Conservation (phyloP, 1,140 invertebrate genomes). For the Drosophila novamexicana region DNA sequence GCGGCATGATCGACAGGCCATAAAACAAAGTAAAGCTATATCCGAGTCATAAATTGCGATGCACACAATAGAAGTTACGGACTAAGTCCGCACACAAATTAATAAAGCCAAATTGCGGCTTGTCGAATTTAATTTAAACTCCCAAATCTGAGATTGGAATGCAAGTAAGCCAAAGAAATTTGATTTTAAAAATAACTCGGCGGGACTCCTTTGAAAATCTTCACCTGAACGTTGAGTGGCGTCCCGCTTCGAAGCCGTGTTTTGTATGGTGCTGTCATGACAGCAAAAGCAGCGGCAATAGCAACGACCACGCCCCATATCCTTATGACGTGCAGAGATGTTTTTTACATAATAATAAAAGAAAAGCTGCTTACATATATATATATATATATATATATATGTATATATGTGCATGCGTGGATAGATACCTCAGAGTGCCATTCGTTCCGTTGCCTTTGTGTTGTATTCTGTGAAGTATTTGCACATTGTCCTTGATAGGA, state of each 20-base stretch:
- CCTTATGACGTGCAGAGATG: slow-evolving; percentile 53
- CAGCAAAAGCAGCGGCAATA: slow-evolving; percentile 29
- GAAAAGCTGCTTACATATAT: slow-evolving; percentile 76
- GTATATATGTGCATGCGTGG: background rate
- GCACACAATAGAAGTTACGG: background rate
- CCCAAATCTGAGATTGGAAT: slow-evolving; percentile 11
- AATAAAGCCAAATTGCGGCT: slow-evolving; percentile 52
- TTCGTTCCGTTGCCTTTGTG: slow-evolving; percentile 17
- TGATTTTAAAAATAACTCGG: slow-evolving; percentile 60
- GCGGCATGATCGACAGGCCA: slow-evolving; percentile 21
- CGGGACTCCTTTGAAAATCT: slow-evolving; percentile 70
- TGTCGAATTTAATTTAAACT: slow-evolving; percentile 58
- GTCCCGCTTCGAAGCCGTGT: slow-evolving; percentile 14
- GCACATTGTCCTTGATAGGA: slow-evolving; percentile 28
- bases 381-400: background rate
- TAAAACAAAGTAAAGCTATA: slow-evolving; percentile 10
- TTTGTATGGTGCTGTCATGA: slow-evolving; percentile 58
- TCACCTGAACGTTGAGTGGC: slow-evolving; percentile 29
- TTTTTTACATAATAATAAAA: slow-evolving; percentile 68
- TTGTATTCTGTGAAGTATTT: slow-evolving; percentile 40
- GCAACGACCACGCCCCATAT: slow-evolving; percentile 14
- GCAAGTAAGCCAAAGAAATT: slow-evolving; percentile 50
- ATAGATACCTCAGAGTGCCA: slow-evolving; percentile 20
- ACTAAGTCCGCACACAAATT: slow-evolving; percentile 34
- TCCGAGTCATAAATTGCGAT: slow-evolving; percentile 17